Base-by-base conservation (phyloP, 2,888 invertebrate genomes). In the Selenia dentaria region DNA sequence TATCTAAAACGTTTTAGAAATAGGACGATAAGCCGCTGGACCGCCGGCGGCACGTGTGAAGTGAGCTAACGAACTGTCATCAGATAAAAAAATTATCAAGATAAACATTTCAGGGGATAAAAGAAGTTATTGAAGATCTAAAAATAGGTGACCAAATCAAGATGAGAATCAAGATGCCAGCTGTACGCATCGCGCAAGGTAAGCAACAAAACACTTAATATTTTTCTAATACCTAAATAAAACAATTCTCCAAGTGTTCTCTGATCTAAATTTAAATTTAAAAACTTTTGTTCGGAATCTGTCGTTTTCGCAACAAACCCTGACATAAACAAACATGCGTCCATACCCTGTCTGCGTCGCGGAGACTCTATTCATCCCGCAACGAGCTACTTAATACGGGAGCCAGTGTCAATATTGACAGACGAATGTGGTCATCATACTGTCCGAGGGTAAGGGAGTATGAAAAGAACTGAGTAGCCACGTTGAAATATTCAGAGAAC, bases 81-180 rank as follows among this genome's bases (percentile, higher is more conserved):
- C 67, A 67, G 80, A 85, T 79, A 83, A 54, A 38, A 57, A 57
- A 77, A 66, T 74, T 74, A 80, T 69, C 70, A 57, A 82, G 84
- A 87, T 84, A 85, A 85, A 79, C 43, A 77, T 76, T 86, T 82
- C 69, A 46, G 53, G 73, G 70, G 78, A 85, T 79, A 81, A 78
- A 67, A 80, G 79, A 79, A 80, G 80, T 83, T 78, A 60, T 79
- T 79, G 70, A 88, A 88, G 76, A 83, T 74, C 74, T 81, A 88
- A 90, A 89, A 84, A 90, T 90, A 89, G 90, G 90, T 89, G 90
- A 90, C 83, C 90, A 86, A 86, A 83, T 88, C 95, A 97, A 95
- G 94, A 97, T 97, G 97, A 96, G 97, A 96, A 97, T 97, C 93
- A 97, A 97, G 94, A 97, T 97, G 97, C 97, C 97, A 92, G 97